Evolutionary conservation across 2,797 vertebrate species (phyloP), one percentile per base, ranked within the genome.

Genomic region (Sebastolobus alascanus): DNA sequence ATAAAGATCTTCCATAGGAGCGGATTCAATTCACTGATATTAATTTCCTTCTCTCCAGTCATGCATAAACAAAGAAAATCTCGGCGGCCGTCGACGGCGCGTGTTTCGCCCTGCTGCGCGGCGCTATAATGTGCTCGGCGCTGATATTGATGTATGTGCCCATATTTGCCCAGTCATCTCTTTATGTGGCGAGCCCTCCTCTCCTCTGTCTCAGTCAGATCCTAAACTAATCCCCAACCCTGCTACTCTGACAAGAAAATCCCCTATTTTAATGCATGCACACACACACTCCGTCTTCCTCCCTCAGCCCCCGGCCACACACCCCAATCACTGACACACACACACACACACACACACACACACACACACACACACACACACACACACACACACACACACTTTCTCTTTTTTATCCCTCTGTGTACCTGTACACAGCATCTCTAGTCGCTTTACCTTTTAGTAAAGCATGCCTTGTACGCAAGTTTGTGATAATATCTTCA

Each of bases 211-310:
- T 93, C 94, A 91, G 94, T 94, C 94, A 91, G 91, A 93, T 93
- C 86, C 93, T 95, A 94, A 95, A 94, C 93, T 96, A 96, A 96
- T 96, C 95, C 95, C 91, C 91, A 87, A 90, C 92, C 92, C 93
- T 91, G 93, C 92, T 93, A 93, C 91, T 93, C 92, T 95, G 94
- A 96, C 94, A 95, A 94, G 94, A 95, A 96, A 96, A 96, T 95
- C 94, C 94, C 92, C 89, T 88, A 94, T 94, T 94, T 94, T 93
- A 94, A 95, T 95, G 93, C 94, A 93, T 81, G 87, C 88, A 88
- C 94, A 94, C 94, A 94, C 94, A 92, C 87, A 83, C 90, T 78
- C 73, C 40, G 52, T 77, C 87, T 87, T 82, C 82, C 87, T 84
- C 83, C 66, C 80, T 84, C 73, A 75, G 8, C 56, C 77, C 87